Base-by-base conservation (phyloP, 1,140 invertebrate genomes). In the Drosophila micromelanica region DNA sequence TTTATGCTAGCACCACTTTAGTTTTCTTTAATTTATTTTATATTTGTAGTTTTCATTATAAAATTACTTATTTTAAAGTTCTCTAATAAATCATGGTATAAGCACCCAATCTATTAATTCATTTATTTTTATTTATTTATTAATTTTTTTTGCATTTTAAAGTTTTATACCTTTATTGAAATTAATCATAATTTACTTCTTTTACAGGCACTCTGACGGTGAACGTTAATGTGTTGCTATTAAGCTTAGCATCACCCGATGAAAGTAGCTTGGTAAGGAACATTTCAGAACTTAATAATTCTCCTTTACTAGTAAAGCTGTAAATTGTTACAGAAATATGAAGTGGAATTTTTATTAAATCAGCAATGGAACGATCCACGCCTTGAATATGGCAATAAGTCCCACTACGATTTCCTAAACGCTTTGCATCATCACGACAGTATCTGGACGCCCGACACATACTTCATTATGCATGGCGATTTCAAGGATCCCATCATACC, bases 401-500 rank as follows among this genome's bases (percentile, higher is more conserved):
- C 95, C 76, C 94, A 95, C 90, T 97, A 96, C 93, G 95, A 96
- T 85, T 97, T 95, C 92, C 93, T 98, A 70, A 98, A 98, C 92
- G 97, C 96, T 57, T 97, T 98, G 72, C 97, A 97, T 91, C 97
- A 98, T 92, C 95, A 97, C 93, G 95, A 96, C 84, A 95, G 96
- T 82, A 96, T 98, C 87, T 98, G 97, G 97, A 94, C 97, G 77
- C 97, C 97, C 45, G 97, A 98, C 93, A 98, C 97, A 23, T 98
- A 98, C 92, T 98, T 98, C 93, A 98, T 98, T 91, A 98, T 98
- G 96, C 97, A 98, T 93, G 97, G 97, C 62, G 97, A 98, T 92
- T 98, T 98, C 93, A 97, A 98, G 93, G 96, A 97, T 93, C 96
- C 97, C 38, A 95, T 98, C 81, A 97, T 97, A 92, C 97, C 97